phyloP scores from a whole-genome alignment of 2,797 vertebrate species.

The Ctenopoma multispine region DNA sequence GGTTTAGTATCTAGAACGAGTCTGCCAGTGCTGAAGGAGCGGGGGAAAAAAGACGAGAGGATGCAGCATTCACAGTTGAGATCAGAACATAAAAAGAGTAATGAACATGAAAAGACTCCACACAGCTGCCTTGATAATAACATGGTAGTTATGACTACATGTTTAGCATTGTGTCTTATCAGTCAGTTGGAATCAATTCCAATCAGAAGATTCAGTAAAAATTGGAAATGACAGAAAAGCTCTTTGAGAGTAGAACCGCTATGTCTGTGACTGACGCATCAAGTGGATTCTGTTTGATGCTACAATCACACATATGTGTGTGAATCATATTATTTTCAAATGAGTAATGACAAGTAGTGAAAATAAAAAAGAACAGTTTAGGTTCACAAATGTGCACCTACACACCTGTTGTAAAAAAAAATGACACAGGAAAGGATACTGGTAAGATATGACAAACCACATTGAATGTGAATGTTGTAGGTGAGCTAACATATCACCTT shows the following conservation, averaged over 20 bases:
- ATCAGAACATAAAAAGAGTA: slow-evolving; percentile 15
- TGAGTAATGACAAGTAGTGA: not conserved
- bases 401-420: not conserved
- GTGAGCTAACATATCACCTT: not conserved
- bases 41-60: slow-evolving; percentile 22
- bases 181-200: not conserved
- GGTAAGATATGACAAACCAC: slow-evolving; percentile 11
- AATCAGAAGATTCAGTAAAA: not conserved
- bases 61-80: slow-evolving; percentile 17
- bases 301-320: not conserved
- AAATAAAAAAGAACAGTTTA: not conserved
- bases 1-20: slow-evolving; percentile 78
- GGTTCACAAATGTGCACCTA: slow-evolving; percentile 4
- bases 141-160: not conserved
- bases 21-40: slow-evolving; percentile 74
- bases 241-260: not conserved
- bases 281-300: not conserved
- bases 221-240: not conserved
- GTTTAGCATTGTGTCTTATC: not conserved
- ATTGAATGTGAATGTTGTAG: not conserved
- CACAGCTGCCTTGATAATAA: too few species aligned
- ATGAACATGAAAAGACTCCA: slow-evolving; percentile 10
- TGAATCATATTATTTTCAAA: not conserved
- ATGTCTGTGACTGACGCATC: not conserved
- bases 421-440: not conserved